Evolutionary conservation across 2,888 invertebrate species (phyloP), one percentile per base, ranked within the genome.

Genomic region (Agriopis aurantiaria): DNA sequence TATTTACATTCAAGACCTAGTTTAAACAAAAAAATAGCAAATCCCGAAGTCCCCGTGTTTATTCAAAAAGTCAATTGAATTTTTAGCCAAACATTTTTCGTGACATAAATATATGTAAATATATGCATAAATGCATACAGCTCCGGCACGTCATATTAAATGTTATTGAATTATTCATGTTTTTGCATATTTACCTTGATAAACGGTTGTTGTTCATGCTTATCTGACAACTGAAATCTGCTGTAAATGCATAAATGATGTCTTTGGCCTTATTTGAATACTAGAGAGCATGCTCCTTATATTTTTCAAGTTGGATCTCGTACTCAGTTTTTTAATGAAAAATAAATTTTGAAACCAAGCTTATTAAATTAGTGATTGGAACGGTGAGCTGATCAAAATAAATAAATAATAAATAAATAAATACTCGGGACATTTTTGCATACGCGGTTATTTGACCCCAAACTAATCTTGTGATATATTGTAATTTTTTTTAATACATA

Each of bases 131-230:
- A 77, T 74, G 75, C 74, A 79, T 72, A 71, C 74, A 69, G 68
- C 70, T 68, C 76, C 75, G 78, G 75, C 68, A 76, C 74, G 72
- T 75, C 70, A 62, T 75, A 69, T 56, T 70, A 73, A 76, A 70
- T 65, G 71, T 72, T 71, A 68, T 73, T 83, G 79, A 80, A 84
- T 84, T 73, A 82, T 82, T 80, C 82, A 84, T 81, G 65, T 57
- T 74, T 72, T 74, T 52, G 75, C 68, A 71, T 72, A 68, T 74
- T 60, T 64, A 58, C 71, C 70, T 57, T 65, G 56, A 56, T 65
- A 65, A 65, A 65, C 57, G 57, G 48, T 43, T 53, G 33, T 43
- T 65, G 53, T 64, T 51, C 63, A 14, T 17, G 60, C 11, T 67
- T 55, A 51, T 56, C 60, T 61, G 55, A 56, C 65, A 65, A 17